These are phyloP conservation scores for Heliangelus exortis DNA, from an alignment of 2,797 vertebrate species.

Conservation along the genomic window DNA sequence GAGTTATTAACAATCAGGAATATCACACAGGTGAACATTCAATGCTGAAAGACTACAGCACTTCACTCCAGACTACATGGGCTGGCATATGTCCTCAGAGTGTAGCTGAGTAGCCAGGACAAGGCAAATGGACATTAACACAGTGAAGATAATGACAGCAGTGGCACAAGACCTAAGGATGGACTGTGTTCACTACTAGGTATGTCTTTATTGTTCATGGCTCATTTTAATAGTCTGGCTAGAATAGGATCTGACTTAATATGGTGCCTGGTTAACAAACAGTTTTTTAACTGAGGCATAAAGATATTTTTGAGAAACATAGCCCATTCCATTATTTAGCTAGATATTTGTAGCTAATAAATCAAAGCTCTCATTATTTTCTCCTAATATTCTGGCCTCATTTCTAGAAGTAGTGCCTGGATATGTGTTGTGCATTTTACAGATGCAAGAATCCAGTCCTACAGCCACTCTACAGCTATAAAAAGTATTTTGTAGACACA, in stretches of 20 bases:
- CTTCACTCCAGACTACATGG: neutral
- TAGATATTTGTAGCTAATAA: neutral
- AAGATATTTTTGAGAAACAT: neutral
- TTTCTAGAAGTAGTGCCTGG: slow-evolving; percentile 1
- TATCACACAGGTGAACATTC: neutral
- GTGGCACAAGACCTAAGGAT: neutral
- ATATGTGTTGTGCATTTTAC: neutral
- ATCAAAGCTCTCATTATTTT: neutral
- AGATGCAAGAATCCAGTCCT: neutral
- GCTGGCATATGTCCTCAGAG: rapidly evolving
- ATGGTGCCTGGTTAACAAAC: neutral
- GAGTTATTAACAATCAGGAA: neutral
- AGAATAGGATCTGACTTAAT: neutral
- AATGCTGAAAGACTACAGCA: neutral
- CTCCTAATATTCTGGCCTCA: neutral
- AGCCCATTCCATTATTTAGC: neutral
- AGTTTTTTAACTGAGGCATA: neutral
- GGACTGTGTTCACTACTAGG: neutral
- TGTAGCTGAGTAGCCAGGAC: neutral
- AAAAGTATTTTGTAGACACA: neutral
- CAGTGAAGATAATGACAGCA: neutral
- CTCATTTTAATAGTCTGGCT: neutral
- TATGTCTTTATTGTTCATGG: neutral
- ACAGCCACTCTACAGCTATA: neutral
- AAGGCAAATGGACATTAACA: neutral